Conservation (phyloP, 2,113 vertebrate species). For the Pseudonaja textilis region DNA sequence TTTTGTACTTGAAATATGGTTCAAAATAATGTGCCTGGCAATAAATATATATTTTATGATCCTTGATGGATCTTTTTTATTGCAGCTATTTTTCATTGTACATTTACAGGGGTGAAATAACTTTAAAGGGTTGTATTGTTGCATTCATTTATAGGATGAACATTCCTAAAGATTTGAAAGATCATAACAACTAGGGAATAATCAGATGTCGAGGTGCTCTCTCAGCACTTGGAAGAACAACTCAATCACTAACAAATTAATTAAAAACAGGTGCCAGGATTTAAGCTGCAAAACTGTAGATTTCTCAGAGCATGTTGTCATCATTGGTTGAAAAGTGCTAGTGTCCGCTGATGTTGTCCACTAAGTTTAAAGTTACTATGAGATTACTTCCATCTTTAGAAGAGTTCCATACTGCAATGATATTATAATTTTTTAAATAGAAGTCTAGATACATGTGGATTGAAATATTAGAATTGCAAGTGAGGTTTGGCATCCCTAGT, state of each 20-base stretch:
- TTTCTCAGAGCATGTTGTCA: not conserved
- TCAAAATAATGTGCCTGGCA: conserved; percentile 1
- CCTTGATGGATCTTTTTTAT: conserved; percentile 18
- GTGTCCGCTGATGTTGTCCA: not conserved
- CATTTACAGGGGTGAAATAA: conserved; percentile 32
- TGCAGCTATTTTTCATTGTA: conserved; percentile 2
- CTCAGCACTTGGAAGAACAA: conserved; percentile 53
- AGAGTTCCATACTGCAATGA: not conserved
- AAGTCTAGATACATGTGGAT: not conserved
- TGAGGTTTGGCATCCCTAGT: not conserved
- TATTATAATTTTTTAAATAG: not conserved
- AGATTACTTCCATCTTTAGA: not conserved
- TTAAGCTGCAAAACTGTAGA: not conserved
- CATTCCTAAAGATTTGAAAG: conserved; percentile 29
- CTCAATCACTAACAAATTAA: conserved; percentile 58
- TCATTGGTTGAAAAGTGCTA: not conserved
- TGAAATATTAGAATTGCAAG: not conserved
- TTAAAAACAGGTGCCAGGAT: conserved; percentile 59
- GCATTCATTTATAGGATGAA: conserved; percentile 40
- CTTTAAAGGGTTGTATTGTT: conserved; percentile 14
- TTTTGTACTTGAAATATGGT: not conserved
- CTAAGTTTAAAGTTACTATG: not conserved
- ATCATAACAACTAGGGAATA: conserved; percentile 45
- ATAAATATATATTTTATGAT: conserved; percentile 16
- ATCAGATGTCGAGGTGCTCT: conserved; percentile 57